Evolutionary conservation across 2,797 vertebrate species (phyloP).

Genomic region (Gambusia yucatana): DNA sequence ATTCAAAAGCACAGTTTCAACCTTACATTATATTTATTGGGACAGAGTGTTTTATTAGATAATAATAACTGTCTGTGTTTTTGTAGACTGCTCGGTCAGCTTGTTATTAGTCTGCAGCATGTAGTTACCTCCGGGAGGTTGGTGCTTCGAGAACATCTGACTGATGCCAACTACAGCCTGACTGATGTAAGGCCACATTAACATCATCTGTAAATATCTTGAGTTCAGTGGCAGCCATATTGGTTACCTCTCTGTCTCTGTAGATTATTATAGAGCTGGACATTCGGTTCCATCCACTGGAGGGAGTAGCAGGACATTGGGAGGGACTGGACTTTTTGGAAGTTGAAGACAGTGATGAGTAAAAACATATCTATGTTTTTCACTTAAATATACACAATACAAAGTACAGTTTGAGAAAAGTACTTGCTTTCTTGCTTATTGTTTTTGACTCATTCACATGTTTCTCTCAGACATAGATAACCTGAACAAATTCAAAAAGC

Average conservation of each 20-base stretch:
- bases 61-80: not conserved
- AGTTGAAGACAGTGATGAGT: constrained; percentile 83
- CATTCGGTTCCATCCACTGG: constrained; percentile 88
- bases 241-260: constrained; percentile 3
- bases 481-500: not conserved
- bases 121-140: constrained; percentile 84
- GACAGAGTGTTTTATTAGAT: not conserved
- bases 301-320: constrained; percentile 87
- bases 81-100: constrained; percentile 85
- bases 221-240: not conserved
- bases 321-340: constrained; percentile 84
- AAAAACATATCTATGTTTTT: constrained; percentile 33
- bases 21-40: not conserved
- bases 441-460: not conserved
- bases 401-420: no score
- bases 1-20: not conserved
- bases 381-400: not conserved
- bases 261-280: constrained; percentile 93
- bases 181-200: constrained; percentile 81
- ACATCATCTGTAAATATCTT: not conserved
- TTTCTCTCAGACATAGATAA: not conserved
- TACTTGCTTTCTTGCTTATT: no score
- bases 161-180: constrained; percentile 84
- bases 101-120: constrained; percentile 91
- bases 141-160: constrained; percentile 85